Conservation (phyloP, 2,113 vertebrate species). For the Lampris incognitus region DNA sequence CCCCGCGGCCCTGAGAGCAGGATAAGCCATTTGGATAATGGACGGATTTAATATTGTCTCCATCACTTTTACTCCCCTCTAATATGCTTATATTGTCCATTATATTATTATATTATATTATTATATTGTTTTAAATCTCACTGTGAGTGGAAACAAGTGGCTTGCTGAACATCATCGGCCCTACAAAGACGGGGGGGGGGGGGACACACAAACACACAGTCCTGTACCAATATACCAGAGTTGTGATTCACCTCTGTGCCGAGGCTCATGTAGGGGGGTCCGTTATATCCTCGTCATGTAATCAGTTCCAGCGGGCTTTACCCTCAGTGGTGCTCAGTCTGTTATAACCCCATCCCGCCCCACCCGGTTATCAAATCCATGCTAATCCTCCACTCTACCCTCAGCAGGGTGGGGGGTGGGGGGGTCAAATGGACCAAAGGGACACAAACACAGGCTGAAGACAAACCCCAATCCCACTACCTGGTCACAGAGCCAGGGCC, state of each 20-base stretch:
- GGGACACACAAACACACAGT: conserved; percentile 1
- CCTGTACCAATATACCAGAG: background rate
- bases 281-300: conserved; percentile 53
- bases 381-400: conserved; percentile 71
- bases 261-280: conserved; percentile 18
- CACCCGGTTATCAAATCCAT: conserved; percentile 73
- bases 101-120: too few species aligned
- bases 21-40: too few species aligned
- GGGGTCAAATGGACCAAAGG: conserved; percentile 23
- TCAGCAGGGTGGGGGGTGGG: conserved; percentile 10
- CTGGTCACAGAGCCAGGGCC: conserved; percentile 27
- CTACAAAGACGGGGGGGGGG: background rate
- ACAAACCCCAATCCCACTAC: conserved; percentile 40
- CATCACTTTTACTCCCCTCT: background rate
- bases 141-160: background rate
- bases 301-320: conserved; percentile 64
- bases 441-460: conserved; percentile 18
- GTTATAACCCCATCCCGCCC: conserved; percentile 65
- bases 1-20: too few species aligned
- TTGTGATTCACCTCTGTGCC: background rate
- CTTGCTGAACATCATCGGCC: background rate
- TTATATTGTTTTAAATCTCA: background rate
- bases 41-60: background rate
- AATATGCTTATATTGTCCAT: too few species aligned
- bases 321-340: conserved; percentile 52